Conservation (phyloP, 2,797 vertebrate species). For the Cichlasoma orientale region DNA sequence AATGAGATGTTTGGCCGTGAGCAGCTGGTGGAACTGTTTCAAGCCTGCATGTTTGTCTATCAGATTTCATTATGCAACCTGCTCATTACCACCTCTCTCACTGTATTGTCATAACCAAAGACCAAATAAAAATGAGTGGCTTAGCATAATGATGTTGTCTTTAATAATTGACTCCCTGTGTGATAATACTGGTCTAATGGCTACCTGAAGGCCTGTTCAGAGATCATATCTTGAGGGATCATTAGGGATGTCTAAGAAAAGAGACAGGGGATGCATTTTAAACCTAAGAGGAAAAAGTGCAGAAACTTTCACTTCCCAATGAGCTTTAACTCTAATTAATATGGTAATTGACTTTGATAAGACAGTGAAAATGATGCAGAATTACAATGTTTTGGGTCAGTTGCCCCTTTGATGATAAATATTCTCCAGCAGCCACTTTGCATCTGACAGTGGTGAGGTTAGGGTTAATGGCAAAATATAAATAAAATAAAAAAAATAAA, state of each 20-base stretch:
- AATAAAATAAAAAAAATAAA: too few species aligned
- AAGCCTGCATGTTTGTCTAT: conserved; percentile 11
- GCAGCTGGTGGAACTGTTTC: conserved; percentile 2
- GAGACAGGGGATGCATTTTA: not conserved
- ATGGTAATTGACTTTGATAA: conserved; percentile 7
- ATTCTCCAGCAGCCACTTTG: not conserved
- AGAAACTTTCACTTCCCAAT: not conserved
- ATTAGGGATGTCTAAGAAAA: not conserved
- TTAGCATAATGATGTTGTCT: conserved; percentile 30
- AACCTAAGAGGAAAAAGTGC: not conserved
- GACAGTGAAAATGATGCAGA: not conserved
- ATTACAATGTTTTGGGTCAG: not conserved
- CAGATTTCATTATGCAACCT: conserved; percentile 1
- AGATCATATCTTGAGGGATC: conserved; percentile 4
- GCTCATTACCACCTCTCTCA: conserved; percentile 9
- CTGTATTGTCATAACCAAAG: not conserved
- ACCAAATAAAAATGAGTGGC: conserved; percentile 20
- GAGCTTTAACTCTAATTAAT: conserved; percentile 23
- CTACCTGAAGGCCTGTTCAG: not conserved
- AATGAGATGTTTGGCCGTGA: conserved; percentile 10
- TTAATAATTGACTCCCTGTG: conserved; percentile 20
- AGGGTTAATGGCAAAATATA: not conserved
- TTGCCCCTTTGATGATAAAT: not conserved
- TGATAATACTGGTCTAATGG: not conserved
- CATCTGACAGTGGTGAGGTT: not conserved